Base-by-base conservation (phyloP, 2,888 invertebrate species). In the Steinernema scapterisci region DNA sequence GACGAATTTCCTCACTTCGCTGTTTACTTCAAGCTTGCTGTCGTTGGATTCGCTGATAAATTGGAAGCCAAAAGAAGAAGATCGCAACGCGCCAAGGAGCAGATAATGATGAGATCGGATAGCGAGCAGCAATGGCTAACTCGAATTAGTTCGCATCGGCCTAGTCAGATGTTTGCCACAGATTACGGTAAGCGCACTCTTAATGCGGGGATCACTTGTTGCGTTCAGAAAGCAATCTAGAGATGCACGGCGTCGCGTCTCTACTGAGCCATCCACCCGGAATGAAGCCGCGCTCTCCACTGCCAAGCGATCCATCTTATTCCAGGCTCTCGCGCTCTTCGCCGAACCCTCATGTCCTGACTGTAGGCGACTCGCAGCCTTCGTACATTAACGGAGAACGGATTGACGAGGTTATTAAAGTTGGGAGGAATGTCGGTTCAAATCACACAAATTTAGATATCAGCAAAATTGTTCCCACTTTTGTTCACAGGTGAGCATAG, bases 11-110 rank as follows among this genome's bases (percentile, higher is more conserved):
- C 21, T 56, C 31, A 38, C 9, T 38, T 6, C 38, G 44, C 19
- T 27, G 71, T n/a, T 44, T 44, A 16, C 79, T 82, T 70, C 76
- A 85, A n/a, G 82, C 76, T 87, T n/a, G 87, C 87, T 1, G 82
- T 87, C 1, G 87, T 87, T 7, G 87, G 87, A 6, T 87, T 87
- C 71, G 86, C 85, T 7, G 87, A 87, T 74, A 87, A 87, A 75
- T 23, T 87, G 25, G 82, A 82, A 63, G 77, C 78, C 19, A 75
- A 76, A 23, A 51, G 81, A 19, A 54, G 81, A 13, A 71, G 81
- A 21, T 80, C 71, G 71, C 77, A 76, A 73, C 78, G 81, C 44
- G 72, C 75, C 31, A 80, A 81, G 73, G 85, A 85, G 75, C 82
- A 86, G 51, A 70, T 78, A 27, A 78, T 86, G 81, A 75, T 85